Percentiles rank a stretch among this genome's conserved stretches.
Conservation (phyloP, 1,140 invertebrate genomes). For the Tetramorium simillimum region DNA sequence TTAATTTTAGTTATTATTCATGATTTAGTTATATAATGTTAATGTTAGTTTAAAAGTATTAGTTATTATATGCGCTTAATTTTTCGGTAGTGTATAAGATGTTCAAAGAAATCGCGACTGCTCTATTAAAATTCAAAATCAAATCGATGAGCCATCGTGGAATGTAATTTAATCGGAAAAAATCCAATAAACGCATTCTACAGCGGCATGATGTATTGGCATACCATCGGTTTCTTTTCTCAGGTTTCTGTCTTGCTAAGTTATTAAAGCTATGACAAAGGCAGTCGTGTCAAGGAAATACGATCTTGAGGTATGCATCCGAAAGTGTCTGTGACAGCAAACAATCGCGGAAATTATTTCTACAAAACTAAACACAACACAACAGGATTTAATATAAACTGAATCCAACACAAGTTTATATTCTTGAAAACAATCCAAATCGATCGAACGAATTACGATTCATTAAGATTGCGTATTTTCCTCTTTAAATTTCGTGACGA, state of each 20-base stretch:
- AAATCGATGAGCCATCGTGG: constrained; percentile 76
- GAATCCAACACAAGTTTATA: background rate
- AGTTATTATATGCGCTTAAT: background rate
- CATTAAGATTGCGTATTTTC: background rate
- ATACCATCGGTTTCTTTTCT: constrained; percentile 72
- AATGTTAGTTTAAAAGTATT: background rate
- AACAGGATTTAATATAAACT: background rate
- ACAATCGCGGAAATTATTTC: background rate
- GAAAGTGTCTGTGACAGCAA: constrained; percentile 15
- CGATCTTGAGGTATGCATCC: constrained; percentile 40
- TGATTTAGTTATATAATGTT: too few relatives aligned
- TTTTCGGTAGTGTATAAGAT: constrained; percentile 22
- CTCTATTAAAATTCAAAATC: constrained; percentile 79
- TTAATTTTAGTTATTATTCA: too few relatives aligned
- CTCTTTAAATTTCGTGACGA: background rate
- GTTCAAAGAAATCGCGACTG: constrained; percentile 66
- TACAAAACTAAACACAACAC: background rate
- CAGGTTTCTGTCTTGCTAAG: constrained; percentile 35
- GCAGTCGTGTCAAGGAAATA: constrained; percentile 55
- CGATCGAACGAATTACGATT: background rate
- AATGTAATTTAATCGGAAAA: constrained; percentile 82
- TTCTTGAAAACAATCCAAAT: background rate
- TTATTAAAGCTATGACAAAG: constrained; percentile 63
- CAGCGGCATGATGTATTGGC: constrained; percentile 66
- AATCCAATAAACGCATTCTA: constrained; percentile 84